Conservation (phyloP, 2,113 vertebrate genomes). For the Eidolon helvum region DNA sequence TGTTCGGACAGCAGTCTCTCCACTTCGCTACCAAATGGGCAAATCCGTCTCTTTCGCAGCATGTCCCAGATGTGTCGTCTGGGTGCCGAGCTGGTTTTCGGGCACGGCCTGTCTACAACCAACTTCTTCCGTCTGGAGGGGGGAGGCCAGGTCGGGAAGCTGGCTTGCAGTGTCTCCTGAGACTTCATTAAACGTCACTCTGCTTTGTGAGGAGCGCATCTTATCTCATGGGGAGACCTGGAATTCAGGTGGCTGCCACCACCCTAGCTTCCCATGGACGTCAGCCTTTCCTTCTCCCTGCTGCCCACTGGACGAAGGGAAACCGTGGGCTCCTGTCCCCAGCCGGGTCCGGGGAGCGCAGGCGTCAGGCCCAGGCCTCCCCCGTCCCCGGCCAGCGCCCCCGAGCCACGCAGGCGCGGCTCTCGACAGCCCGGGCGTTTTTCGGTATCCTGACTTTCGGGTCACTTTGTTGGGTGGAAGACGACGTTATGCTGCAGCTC, state of each 20-base stretch:
- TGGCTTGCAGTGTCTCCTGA: not conserved
- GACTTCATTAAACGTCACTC: rapidly evolving
- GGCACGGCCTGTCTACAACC: not conserved
- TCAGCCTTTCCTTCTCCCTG: no score
- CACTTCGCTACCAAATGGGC: not conserved
- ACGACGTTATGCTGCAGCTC: not conserved
- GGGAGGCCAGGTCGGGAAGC: not conserved
- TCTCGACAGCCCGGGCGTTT: no score
- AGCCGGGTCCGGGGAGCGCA: not conserved
- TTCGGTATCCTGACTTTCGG: no score
- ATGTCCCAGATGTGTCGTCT: not conserved
- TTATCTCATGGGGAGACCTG: not conserved
- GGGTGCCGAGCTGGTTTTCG: not conserved
- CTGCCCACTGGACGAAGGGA: not conserved
- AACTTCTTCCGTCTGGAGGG: not conserved
- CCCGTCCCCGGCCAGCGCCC: rapidly evolving
- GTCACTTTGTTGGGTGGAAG: no score
- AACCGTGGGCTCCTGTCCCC: rapidly evolving
- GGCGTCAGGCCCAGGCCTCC: no score
- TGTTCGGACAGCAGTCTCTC: rapidly evolving
- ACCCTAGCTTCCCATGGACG: no score
- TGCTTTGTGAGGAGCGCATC: not conserved
- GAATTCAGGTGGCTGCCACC: not conserved
- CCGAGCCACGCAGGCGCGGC: no score
- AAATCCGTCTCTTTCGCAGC: not conserved